Evolutionary conservation across 2,113 vertebrate genomes (phyloP).

Genomic region (Triplophysa siluroides): DNA sequence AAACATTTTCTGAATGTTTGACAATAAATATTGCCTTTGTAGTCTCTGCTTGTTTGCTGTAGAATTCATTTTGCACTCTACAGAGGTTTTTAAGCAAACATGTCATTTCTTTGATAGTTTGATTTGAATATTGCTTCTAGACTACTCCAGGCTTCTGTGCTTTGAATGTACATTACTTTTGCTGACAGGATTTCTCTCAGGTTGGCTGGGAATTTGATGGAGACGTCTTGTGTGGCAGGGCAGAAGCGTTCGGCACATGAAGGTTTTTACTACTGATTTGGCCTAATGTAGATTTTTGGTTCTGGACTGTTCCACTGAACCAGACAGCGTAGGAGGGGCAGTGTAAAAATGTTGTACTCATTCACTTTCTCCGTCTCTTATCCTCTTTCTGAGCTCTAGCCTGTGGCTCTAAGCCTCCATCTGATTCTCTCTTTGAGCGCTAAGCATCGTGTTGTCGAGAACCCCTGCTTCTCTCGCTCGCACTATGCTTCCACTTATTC

Average conservation of each 20-base stretch:
- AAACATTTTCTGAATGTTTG: slow-evolving; percentile 24
- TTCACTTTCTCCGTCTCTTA: slow-evolving; percentile 5
- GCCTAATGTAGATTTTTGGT: too few species aligned
- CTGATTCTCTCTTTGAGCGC: slow-evolving; percentile 14
- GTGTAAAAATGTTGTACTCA: not conserved
- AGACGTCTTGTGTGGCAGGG: not conserved
- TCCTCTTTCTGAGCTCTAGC: not conserved
- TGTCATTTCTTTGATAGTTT: not conserved
- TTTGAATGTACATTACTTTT: not conserved
- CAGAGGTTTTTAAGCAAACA: slow-evolving; percentile 1
- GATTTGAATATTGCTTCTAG: not conserved
- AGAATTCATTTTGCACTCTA: not conserved
- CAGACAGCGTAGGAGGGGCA: not conserved
- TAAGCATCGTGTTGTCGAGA: not conserved
- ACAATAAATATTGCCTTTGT: slow-evolving; percentile 14
- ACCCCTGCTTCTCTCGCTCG: slow-evolving; percentile 24
- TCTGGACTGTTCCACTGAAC: not conserved
- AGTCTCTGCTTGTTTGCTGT: not conserved
- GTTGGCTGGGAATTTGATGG: not conserved
- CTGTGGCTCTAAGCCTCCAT: slow-evolving; percentile 2
- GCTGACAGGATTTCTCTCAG: too few species aligned
- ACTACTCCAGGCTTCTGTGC: not conserved
- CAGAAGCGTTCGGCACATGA: not conserved
- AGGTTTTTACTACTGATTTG: too few species aligned
- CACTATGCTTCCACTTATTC: slow-evolving; percentile 38